A percentile compares a stretch with the other conserved stretches of the same genome.
Evolutionary conservation across 2,797 vertebrate species (phyloP).

Genomic region (Sebastes trivittatus): DNA sequence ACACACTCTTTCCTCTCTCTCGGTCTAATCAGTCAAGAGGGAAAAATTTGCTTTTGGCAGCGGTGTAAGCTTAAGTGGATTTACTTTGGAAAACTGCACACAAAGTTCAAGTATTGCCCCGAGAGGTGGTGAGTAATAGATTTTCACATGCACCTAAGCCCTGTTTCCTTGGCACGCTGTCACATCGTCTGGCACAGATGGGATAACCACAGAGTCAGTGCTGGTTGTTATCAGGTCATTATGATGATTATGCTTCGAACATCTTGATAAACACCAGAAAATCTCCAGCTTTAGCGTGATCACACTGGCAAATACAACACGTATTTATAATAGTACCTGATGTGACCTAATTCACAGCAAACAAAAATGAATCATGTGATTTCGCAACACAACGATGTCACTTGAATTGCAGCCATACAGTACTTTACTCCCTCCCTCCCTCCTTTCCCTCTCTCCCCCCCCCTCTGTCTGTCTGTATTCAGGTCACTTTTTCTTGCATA

Average conservation of each 20-base stretch:
- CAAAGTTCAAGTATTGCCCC: background rate
- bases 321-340: conserved; percentile 14
- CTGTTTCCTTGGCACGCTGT: background rate
- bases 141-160: background rate
- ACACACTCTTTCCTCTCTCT: background rate
- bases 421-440: background rate
- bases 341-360: conserved; percentile 8
- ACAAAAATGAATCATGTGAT: background rate
- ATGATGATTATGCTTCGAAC: conserved; percentile 28
- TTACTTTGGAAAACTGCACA: conserved; percentile 9
- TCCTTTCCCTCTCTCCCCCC: background rate
- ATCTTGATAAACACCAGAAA: conserved; percentile 33
- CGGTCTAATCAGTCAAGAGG: background rate
- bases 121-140: background rate
- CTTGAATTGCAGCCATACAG: conserved; percentile 17
- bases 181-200: conserved; percentile 7
- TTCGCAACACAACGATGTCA: conserved; percentile 24
- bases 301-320: background rate
- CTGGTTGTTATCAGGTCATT: conserved; percentile 15
- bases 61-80: conserved; percentile 1
- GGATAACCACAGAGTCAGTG: background rate
- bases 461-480: conserved; percentile 53
- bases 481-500: conserved; percentile 73
- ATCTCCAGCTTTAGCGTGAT: conserved; percentile 20
- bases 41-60: background rate